Percentiles rank a stretch among this genome's conserved stretches.
Conservation (phyloP, 2,797 vertebrate species). For the Thaleichthys pacificus region DNA sequence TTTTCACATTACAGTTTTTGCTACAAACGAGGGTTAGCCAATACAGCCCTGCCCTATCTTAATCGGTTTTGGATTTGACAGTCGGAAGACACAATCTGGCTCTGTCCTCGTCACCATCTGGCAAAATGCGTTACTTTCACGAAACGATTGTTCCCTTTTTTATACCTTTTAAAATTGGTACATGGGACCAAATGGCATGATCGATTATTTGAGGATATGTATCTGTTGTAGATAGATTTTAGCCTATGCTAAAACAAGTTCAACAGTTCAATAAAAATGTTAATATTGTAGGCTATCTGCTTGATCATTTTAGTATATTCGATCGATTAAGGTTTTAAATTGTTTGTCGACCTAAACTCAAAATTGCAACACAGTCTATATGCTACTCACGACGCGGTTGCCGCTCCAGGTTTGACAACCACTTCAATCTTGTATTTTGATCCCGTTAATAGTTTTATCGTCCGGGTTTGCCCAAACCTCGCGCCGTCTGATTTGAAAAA, state of each 20-base stretch:
- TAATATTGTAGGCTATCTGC: no score
- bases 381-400: slow-evolving; percentile 87
- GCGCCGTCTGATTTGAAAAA: slow-evolving; percentile 94
- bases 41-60: slow-evolving; percentile 14
- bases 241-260: no score
- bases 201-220: no score
- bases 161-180: no score
- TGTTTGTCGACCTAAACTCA: neutral
- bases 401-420: slow-evolving; percentile 86
- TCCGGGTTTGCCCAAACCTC: slow-evolving; percentile 93
- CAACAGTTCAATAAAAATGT: no score
- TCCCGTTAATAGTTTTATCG: slow-evolving; percentile 94
- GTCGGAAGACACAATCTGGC: slow-evolving; percentile 34
- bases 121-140: neutral
- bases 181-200: no score
- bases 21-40: neutral
- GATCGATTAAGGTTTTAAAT: no score
- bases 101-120: slow-evolving; percentile 12
- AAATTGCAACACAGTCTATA: neutral
- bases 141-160: neutral
- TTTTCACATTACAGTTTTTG: neutral
- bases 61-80: slow-evolving; percentile 34
- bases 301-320: no score
- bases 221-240: no score
- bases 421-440: slow-evolving; percentile 93